Base-by-base conservation (phyloP, 2,797 vertebrate species). In the Coregonus sp. region DNA sequence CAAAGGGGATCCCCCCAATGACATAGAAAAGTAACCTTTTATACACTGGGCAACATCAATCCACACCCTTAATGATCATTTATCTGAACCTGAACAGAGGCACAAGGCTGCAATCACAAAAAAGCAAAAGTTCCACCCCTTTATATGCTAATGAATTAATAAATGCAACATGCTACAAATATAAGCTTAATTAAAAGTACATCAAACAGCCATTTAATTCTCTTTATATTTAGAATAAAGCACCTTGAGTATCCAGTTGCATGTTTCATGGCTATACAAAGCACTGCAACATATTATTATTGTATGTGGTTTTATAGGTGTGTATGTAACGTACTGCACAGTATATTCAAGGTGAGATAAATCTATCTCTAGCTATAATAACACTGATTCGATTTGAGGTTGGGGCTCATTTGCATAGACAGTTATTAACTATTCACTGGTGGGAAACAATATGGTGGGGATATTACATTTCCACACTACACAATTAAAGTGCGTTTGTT, bases 381-480 rank as follows among this genome's bases (percentile, higher is more conserved):
- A 76, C 68, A 80, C 69, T 71, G 73, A 78, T 86, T 87, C 81
- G 78, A 15, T 0, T 72, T 69, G 33, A 83, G 70, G 72, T 89
- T 90, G 83, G 75, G 75, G 87, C 80, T 86, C 81, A 81, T 86
- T 88, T 88, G 65, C 75, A 84, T 75, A 82, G 89, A 90, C 89
- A 91, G 82, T 91, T 91, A 92, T 93, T 92, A 92, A 92, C 87
- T 90, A 85, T 20, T 73, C 80, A 82, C 85, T 88, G 85, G 89
- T 87, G 85, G 84, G 87, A 89, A 83, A 89, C 88, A 91, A 86
- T 90, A 87, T 91, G 86, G 79, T 69, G 74, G 15, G 81, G 81
- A 86, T 90, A 92, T 91, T 92, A 82, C 85, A 88, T 92, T 88
- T 89, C 91, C 87, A 88, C 88, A 91, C 92, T 89, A 91, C 86